Base-by-base conservation (phyloP, 64 coral and sea anemone species). In the Montipora foliosa region DNA sequence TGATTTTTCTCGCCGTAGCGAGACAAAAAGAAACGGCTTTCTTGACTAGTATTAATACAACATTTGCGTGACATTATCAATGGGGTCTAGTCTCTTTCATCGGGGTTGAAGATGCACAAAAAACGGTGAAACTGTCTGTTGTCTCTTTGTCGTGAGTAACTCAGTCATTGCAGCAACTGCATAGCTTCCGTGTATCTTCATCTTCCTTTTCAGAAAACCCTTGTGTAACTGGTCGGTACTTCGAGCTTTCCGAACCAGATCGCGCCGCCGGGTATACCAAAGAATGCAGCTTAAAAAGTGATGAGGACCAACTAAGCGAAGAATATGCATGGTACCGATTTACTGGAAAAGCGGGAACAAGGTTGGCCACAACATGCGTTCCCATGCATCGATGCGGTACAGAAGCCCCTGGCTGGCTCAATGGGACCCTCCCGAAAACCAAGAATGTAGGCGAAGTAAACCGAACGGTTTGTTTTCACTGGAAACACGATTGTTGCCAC, bases 291-390 rank as follows among this genome's bases (percentile, higher is more conserved):
- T 13, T 5, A 71, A 49, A 52, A 16, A 68, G 82, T 67, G 82
- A 86, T 47, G 1, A 4, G 21, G 46, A 12, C 11, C 19, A 49
- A 10, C 20, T 86, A 2, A 12, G 19, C 10, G 46, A 71, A 25
- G 37, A 50, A 22, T 66, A 86, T 19, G 64, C 64, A 3, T 86
- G 82, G 82, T 86, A 86, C 47, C 82, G 82, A 14, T 86, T 86
- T 46, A 14, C 16, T 51, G 82, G 82, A 22, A 72, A 72, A 21
- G 82, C 82, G 47, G 82, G 82, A 49, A 20, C 37, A 4, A n/a
- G 44, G 46, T 71, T 86, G 82, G 82, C 82, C 11, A 47, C 48
- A 7, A 72, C 3, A 86, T 86, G 82, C 71, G 82, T 86, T 86
- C 82, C 82, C 16, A 12, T 12, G 17, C 46, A 47, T 11, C 82